A percentile compares a stretch with the other conserved stretches of the same genome.
phyloP scores from a whole-genome alignment of 2,888 invertebrate genomes.

The Chymomyza caudatula region DNA sequence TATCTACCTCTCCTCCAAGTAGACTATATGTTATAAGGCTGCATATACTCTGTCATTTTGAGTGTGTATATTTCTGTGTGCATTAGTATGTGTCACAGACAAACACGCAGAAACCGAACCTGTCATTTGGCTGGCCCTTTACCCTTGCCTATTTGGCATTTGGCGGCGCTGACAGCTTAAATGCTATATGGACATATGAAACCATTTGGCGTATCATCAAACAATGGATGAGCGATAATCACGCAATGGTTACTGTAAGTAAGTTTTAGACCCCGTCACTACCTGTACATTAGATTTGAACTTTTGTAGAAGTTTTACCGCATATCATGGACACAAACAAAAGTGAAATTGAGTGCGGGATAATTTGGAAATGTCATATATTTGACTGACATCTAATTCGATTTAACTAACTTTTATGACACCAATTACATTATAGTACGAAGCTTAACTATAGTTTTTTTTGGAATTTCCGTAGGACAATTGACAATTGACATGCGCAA shows the following conservation, averaged over 20 bases:
- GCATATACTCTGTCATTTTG: neutral
- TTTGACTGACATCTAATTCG: slow-evolving; percentile 53
- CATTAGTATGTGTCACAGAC: neutral
- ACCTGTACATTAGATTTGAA: slow-evolving; percentile 16
- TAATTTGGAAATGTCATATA: slow-evolving; percentile 59
- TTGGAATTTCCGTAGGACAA: neutral
- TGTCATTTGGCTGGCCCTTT: slow-evolving; percentile 33
- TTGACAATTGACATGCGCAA: neutral
- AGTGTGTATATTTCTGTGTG: neutral
- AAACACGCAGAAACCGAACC: slow-evolving; percentile 30
- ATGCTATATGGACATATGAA: slow-evolving; percentile 29
- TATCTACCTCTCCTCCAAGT: slow-evolving; percentile 20
- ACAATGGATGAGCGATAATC: slow-evolving; percentile 42
- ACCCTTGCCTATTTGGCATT: neutral
- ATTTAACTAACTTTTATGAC: slow-evolving; percentile 68
- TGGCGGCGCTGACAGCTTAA: slow-evolving; percentile 46
- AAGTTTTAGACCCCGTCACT: neutral
- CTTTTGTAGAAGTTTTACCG: slow-evolving; percentile 29
- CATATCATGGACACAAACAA: neutral
- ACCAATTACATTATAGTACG: slow-evolving; percentile 52
- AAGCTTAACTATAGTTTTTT: neutral
- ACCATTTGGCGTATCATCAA: slow-evolving; percentile 60
- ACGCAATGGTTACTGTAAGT: slow-evolving; percentile 45
- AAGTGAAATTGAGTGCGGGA: slow-evolving; percentile 17
- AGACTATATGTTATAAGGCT: slow-evolving; percentile 22